These are phyloP conservation scores for Glaucomys volans DNA, from an alignment of 2,113 vertebrate genomes.

Conservation along the genomic window DNA sequence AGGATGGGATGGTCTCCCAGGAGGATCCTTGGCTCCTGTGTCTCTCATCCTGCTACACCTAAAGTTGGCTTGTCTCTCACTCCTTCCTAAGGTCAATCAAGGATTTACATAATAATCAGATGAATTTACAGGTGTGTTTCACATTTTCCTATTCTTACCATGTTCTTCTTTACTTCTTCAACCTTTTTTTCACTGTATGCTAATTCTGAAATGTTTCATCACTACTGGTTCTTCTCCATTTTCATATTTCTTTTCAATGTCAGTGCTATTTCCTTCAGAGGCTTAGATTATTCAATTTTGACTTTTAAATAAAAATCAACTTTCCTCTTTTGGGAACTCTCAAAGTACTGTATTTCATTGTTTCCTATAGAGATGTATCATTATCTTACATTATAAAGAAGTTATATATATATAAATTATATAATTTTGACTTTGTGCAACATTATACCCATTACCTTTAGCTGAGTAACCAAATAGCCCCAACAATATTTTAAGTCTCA, in stretches of 20 bases:
- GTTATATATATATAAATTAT: not conserved
- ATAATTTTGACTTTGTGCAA: not conserved
- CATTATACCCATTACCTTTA: not conserved
- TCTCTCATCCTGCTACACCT: too few relatives aligned
- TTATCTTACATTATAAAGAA: not conserved
- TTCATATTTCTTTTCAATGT: not conserved
- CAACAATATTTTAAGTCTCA: not conserved
- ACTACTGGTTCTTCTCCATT: not conserved
- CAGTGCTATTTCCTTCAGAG: not conserved
- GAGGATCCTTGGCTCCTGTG: not conserved
- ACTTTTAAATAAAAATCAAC: not conserved
- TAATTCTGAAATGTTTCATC: not conserved
- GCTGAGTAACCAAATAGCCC: not conserved
- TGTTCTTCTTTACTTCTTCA: not conserved
- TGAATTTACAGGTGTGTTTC: not conserved
- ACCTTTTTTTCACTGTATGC: not conserved
- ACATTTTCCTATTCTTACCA: not conserved
- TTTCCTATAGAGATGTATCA: not conserved
- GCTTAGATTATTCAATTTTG: not conserved
- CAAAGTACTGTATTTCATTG: not conserved
- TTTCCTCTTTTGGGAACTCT: not conserved
- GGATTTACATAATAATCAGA: not conserved
- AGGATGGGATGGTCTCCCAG: not conserved
- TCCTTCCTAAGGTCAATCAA: not conserved
- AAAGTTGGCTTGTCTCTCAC: not conserved